A percentile compares a stretch with the other conserved stretches of the same genome.
phyloP scores from a whole-genome alignment of 1,140 invertebrate species.

The Cylas formicarius region DNA sequence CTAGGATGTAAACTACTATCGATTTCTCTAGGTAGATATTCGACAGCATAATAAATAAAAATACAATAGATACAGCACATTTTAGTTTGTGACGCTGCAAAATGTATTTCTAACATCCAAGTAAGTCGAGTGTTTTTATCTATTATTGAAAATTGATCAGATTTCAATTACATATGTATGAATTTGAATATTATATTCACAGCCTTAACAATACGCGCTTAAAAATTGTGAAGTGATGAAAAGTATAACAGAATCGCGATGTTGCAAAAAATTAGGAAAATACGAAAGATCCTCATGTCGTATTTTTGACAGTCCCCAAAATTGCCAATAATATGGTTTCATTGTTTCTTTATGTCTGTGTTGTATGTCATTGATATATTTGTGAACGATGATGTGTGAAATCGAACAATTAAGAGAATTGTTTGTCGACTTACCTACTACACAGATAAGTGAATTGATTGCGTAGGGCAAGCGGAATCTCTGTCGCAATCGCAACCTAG shows the following conservation, averaged over 20 bases:
- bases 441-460: constrained; percentile 20
- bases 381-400: background rate
- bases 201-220: background rate
- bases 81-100: background rate
- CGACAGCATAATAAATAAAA: background rate
- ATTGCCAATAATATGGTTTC: background rate
- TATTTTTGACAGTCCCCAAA: background rate
- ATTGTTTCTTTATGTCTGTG: background rate
- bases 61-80: background rate
- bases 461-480: constrained; percentile 16
- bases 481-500: constrained; percentile 11
- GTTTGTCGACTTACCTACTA: constrained; percentile 27
- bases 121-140: constrained; percentile 1
- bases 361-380: background rate
- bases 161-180: background rate
- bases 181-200: background rate
- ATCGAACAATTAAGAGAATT: background rate
- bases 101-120: background rate
- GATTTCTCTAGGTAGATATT: background rate
- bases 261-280: background rate
- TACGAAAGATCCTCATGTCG: background rate
- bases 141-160: background rate
- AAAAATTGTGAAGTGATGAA: background rate
- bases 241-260: background rate
- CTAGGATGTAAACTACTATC: too few relatives aligned